These are phyloP conservation scores for Pitangus sulphuratus DNA, from an alignment of 2,797 vertebrate genomes.

Conservation along the genomic window DNA sequence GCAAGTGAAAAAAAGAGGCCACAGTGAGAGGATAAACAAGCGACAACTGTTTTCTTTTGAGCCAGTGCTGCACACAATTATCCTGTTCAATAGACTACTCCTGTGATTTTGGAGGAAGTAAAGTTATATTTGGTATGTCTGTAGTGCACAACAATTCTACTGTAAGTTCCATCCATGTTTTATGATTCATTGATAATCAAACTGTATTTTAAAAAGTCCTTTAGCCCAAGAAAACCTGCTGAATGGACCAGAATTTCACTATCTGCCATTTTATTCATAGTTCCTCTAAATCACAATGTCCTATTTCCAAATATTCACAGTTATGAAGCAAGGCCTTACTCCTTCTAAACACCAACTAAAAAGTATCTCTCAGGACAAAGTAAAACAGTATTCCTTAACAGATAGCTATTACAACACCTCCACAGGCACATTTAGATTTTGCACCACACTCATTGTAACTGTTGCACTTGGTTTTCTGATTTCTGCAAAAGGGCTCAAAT, in stretches of 20 bases:
- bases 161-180: not conserved
- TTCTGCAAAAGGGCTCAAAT: not conserved
- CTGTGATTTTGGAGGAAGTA: not conserved
- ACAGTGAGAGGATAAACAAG: not conserved
- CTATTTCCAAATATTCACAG: not conserved
- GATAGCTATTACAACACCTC: not conserved
- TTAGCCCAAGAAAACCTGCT: not conserved
- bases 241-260: not conserved
- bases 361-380: not conserved
- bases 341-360: not conserved
- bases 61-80: not conserved
- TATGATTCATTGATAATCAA: not conserved
- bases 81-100: not conserved
- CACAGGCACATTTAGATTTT: not conserved
- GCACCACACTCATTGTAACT: not conserved
- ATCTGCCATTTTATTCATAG: not conserved
- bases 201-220: not conserved
- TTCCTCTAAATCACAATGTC: not conserved
- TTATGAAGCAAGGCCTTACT: not conserved
- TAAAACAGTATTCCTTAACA: not conserved
- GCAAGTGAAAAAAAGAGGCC: conserved; percentile 4
- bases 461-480: not conserved
- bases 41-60: not conserved
- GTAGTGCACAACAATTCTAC: not conserved
- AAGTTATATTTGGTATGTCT: not conserved